These are phyloP conservation scores for Hoplostethus mediterraneus DNA, from an alignment of 2,797 vertebrate genomes.

Conservation along the genomic window DNA sequence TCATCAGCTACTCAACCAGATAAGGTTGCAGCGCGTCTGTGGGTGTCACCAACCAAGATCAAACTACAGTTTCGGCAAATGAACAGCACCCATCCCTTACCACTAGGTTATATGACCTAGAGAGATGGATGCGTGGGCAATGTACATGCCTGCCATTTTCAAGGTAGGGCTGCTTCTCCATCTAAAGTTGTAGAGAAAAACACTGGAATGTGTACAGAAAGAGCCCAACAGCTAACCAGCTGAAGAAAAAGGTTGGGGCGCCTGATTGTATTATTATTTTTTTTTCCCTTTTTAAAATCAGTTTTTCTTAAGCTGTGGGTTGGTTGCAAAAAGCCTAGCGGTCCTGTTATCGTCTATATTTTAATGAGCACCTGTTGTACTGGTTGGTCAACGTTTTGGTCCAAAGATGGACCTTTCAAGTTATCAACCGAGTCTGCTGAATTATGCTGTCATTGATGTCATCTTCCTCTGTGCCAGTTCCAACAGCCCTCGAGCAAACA, in stretches of 20 bases:
- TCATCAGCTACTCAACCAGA: too few species aligned
- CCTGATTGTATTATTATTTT: not conserved
- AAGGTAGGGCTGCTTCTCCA: not conserved
- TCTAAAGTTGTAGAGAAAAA: not conserved
- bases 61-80: not conserved
- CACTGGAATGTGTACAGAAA: not conserved
- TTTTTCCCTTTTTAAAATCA: not conserved
- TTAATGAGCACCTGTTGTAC: not conserved
- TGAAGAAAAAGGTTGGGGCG: not conserved
- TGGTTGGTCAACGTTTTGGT: not conserved
- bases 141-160: not conserved
- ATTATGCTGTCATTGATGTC: not conserved
- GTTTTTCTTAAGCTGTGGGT: constrained; percentile 1
- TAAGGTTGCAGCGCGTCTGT: not conserved
- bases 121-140: not conserved
- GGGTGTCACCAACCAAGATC: not conserved
- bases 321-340: not conserved
- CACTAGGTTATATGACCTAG: not conserved
- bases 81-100: not conserved
- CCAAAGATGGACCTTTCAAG: not conserved
- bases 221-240: not conserved
- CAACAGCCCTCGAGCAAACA: not conserved
- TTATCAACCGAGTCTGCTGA: not conserved
- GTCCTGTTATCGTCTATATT: not conserved
- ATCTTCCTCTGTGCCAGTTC: constrained; percentile 6